Evolutionary conservation across 2,888 invertebrate species (phyloP).

Genomic region (Pandemis heparana): DNA sequence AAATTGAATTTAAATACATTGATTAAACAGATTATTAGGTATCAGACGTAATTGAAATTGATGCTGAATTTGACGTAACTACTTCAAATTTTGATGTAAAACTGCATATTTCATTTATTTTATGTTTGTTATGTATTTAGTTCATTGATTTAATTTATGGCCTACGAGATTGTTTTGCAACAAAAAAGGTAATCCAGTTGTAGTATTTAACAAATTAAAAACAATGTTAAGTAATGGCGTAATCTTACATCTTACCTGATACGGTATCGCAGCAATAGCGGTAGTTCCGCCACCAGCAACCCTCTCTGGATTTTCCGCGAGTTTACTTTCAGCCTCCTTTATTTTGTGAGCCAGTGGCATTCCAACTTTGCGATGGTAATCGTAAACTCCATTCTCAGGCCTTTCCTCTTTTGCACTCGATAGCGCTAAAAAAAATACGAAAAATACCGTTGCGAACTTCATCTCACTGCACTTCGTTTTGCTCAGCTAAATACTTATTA

Average conservation of each 20-base stretch:
- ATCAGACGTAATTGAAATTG: too few species aligned
- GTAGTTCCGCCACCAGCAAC: slow-evolving; percentile 34
- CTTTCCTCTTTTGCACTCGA: neutral
- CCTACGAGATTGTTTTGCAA: too few species aligned
- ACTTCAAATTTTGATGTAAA: too few species aligned
- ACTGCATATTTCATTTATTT: too few species aligned
- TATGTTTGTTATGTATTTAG: too few species aligned
- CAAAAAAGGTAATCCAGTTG: too few species aligned
- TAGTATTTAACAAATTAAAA: too few species aligned
- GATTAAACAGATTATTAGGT: too few species aligned
- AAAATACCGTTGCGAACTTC: neutral
- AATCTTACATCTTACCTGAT: slow-evolving; percentile 25
- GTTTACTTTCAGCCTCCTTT: slow-evolving; percentile 15
- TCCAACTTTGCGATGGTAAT: slow-evolving; percentile 32
- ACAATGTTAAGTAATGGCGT: neutral
- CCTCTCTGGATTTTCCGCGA: slow-evolving; percentile 1
- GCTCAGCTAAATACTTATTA: neutral
- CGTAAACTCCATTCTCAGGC: slow-evolving; percentile 22
- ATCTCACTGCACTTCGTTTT: slow-evolving; percentile 3
- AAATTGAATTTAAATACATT: neutral
- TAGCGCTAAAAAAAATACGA: neutral
- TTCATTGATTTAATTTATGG: too few species aligned
- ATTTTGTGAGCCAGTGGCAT: slow-evolving; percentile 21
- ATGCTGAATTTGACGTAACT: too few species aligned
- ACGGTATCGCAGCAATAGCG: slow-evolving; percentile 16